A percentile compares a stretch with the other conserved stretches of the same genome.
phyloP scores from a whole-genome alignment of 2,888 invertebrate genomes.

The Lithophane semibrunnea region DNA sequence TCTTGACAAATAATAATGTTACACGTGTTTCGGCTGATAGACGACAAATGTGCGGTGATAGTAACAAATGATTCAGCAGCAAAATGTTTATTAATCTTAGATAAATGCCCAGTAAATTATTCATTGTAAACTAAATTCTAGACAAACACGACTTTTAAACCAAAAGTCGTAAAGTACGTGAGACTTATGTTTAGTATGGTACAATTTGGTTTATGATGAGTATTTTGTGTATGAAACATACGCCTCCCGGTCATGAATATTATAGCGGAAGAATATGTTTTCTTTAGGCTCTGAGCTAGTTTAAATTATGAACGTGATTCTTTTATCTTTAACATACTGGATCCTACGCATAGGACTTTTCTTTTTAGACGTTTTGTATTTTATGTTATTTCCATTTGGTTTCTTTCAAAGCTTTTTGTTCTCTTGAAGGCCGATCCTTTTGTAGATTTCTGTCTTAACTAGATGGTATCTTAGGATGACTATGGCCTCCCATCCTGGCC shows the following conservation, averaged over 20 bases:
- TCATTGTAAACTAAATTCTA: slow-evolving; percentile 7
- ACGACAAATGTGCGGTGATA: slow-evolving; percentile 1
- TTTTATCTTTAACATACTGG: slow-evolving; percentile 61
- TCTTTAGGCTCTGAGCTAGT: slow-evolving; percentile 53
- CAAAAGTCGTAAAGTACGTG: slow-evolving; percentile 28
- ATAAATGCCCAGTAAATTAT: slow-evolving; percentile 1
- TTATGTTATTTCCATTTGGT: slow-evolving; percentile 43
- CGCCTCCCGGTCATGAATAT: slow-evolving; percentile 64
- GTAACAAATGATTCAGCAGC: not conserved
- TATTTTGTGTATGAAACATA: slow-evolving; percentile 53
- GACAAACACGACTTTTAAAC: slow-evolving; percentile 7
- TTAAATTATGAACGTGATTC: slow-evolving; percentile 68
- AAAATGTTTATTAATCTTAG: not conserved
- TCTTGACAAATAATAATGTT: slow-evolving; percentile 11
- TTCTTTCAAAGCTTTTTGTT: slow-evolving; percentile 36
- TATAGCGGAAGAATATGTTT: slow-evolving; percentile 64
- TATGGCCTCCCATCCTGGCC: slow-evolving; percentile 78
- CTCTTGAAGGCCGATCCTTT: slow-evolving; percentile 71
- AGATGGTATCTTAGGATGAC: slow-evolving; percentile 72
- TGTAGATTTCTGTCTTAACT: slow-evolving; percentile 67
- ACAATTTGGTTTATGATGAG: slow-evolving; percentile 43
- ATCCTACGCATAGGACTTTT: slow-evolving; percentile 29
- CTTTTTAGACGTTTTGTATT: slow-evolving; percentile 40
- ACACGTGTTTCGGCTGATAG: slow-evolving; percentile 8
- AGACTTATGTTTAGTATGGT: slow-evolving; percentile 44